Conservation (phyloP, 2,888 invertebrate species). For the Tachina fera region DNA sequence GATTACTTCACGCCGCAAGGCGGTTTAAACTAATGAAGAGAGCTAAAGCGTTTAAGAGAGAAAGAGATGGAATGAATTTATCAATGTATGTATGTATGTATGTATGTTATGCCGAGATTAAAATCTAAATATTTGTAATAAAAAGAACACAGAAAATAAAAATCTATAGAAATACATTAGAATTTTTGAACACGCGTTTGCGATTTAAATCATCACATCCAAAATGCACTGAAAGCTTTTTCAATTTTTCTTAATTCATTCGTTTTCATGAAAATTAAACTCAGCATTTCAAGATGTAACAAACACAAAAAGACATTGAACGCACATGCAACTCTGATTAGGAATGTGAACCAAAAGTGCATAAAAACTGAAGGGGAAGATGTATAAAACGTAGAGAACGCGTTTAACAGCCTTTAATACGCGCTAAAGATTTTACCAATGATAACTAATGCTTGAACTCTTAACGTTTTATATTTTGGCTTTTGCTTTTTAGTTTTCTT, state of each 20-base stretch:
- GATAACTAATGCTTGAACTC: constrained; percentile 69
- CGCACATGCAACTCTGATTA: constrained; percentile 68
- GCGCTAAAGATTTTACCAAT: constrained; percentile 68
- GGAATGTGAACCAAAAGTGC: constrained; percentile 41
- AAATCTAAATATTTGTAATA: constrained; percentile 49
- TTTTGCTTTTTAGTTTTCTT: constrained; percentile 19
- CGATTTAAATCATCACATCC: constrained; percentile 63
- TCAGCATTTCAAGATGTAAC: constrained; percentile 35
- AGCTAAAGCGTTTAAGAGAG: not conserved
- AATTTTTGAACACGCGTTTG: constrained; percentile 70
- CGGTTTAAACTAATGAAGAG: not conserved
- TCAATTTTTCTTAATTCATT: constrained; percentile 35
- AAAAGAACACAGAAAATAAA: not conserved
- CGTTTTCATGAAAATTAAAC: constrained; percentile 55
- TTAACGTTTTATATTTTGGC: constrained; percentile 56
- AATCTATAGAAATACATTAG: constrained; percentile 62
- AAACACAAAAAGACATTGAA: constrained; percentile 37
- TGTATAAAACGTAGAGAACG: constrained; percentile 65
- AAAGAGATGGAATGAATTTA: not conserved
- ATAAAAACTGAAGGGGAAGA: constrained; percentile 35
- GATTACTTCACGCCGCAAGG: not conserved
- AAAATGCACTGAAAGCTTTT: constrained; percentile 65
- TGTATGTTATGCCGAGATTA: constrained; percentile 13
- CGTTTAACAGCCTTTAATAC: constrained; percentile 70
- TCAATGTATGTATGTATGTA: not conserved